phyloP scores from a whole-genome alignment of 2,797 vertebrate genomes.

The Sus cebifrons region DNA sequence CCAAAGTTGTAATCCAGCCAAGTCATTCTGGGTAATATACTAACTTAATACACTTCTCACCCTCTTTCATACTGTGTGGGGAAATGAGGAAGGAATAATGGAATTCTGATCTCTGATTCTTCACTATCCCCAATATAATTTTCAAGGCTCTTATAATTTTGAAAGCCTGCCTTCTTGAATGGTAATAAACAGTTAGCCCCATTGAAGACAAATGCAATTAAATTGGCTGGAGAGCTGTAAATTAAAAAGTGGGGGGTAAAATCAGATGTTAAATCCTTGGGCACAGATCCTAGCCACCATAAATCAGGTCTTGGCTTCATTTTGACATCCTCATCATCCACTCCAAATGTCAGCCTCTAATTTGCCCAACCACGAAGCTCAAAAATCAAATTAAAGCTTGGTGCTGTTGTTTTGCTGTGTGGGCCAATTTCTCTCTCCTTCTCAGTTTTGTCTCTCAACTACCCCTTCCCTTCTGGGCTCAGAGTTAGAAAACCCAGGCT shows the following conservation, averaged over 20 bases:
- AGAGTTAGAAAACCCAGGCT: neutral
- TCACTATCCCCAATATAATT: neutral
- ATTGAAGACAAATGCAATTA: conserved; percentile 72
- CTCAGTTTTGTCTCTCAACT: neutral
- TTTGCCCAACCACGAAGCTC: neutral
- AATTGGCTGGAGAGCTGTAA: neutral
- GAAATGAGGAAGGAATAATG: conserved; percentile 52
- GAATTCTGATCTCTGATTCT: neutral
- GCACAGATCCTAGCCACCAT: neutral
- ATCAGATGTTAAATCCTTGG: conserved; percentile 49
- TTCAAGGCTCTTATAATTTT: conserved; percentile 60
- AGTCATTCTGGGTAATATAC: conserved; percentile 7
- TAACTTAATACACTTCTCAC: neutral
- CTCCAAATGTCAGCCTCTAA: neutral
- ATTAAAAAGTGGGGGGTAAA: conserved; percentile 31
- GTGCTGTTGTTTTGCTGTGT: rapidly evolving
- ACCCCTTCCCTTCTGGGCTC: neutral
- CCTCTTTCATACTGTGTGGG: neutral
- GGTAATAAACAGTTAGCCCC: conserved; percentile 59
- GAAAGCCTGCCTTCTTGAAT: conserved; percentile 56
- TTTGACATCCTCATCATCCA: conserved; percentile 30
- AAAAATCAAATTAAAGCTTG: conserved; percentile 33
- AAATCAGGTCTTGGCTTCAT: conserved; percentile 57
- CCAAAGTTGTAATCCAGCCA: conserved; percentile 61
- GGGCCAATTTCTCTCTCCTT: neutral